These are phyloP conservation scores for Lasioglossum calceatum DNA, from an alignment of 2,888 invertebrate species.

Conservation along the genomic window DNA sequence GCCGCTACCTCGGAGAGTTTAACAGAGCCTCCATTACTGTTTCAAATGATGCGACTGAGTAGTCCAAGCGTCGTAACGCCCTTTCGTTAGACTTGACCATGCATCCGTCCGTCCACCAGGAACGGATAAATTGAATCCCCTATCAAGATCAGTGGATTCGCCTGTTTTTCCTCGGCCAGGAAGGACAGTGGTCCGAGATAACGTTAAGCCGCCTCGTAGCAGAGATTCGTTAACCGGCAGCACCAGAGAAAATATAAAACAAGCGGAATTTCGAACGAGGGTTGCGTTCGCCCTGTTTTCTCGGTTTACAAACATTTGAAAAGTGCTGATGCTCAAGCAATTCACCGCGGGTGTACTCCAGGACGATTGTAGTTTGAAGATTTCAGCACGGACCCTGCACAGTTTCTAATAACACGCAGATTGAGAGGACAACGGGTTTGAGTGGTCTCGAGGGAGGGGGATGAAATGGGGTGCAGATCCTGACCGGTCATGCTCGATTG, in stretches of 20 bases:
- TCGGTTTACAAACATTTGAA: slow-evolving; percentile 44
- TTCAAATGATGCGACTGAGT: neutral
- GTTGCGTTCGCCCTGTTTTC: slow-evolving; percentile 12
- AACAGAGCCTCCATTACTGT: neutral
- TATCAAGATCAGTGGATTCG: slow-evolving; percentile 13
- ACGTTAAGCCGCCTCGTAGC: slow-evolving; percentile 18
- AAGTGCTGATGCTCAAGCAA: slow-evolving; percentile 58
- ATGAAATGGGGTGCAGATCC: slow-evolving; percentile 39
- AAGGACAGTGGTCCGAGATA: neutral
- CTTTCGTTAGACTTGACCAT: slow-evolving; percentile 61
- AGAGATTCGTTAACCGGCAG: slow-evolving; percentile 25
- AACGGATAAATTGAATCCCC: slow-evolving; percentile 13
- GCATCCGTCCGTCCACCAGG: neutral
- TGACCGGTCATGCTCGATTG: slow-evolving; percentile 53
- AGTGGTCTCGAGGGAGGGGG: slow-evolving; percentile 56
- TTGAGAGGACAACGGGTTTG: slow-evolving; percentile 15
- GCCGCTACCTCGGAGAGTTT: too few relatives aligned
- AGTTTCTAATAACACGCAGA: slow-evolving; percentile 53
- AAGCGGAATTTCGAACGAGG: slow-evolving; percentile 27
- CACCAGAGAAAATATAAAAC: slow-evolving; percentile 22
- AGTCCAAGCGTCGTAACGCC: slow-evolving; percentile 58
- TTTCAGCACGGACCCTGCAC: slow-evolving; percentile 37
- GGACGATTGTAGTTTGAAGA: slow-evolving; percentile 58
- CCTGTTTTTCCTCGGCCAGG: slow-evolving; percentile 1
- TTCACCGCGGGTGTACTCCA: slow-evolving; percentile 50